A percentile compares a stretch with the other conserved stretches of the same genome.
phyloP scores from a whole-genome alignment of 2,797 vertebrate species.

The Megaceryle alcyon region DNA sequence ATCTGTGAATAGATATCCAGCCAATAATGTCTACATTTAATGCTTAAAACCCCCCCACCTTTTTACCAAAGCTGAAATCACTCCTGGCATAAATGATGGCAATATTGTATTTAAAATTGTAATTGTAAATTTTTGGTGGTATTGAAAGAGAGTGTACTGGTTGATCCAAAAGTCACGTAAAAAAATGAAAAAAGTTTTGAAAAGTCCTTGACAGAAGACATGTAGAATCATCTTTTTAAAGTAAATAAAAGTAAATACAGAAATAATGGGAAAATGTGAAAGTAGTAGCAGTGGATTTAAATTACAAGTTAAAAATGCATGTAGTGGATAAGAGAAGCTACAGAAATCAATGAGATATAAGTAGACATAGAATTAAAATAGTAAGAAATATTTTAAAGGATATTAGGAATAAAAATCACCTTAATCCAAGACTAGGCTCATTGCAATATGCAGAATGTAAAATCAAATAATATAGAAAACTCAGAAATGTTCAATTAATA shows the following conservation, averaged over 20 bases:
- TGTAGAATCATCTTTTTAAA: neutral
- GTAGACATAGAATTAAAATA: constrained; percentile 29
- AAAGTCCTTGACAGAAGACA: neutral
- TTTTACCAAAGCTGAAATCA: neutral
- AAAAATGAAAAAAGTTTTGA: neutral
- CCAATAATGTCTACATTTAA: neutral
- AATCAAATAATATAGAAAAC: constrained; percentile 20
- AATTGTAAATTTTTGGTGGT: neutral
- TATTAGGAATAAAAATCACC: constrained; percentile 2
- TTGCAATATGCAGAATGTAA: neutral
- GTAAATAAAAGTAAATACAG: constrained; percentile 2
- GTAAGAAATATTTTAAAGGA: neutral
- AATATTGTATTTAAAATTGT: neutral
- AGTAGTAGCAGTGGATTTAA: constrained; percentile 18
- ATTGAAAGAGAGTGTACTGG: neutral
- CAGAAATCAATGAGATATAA: neutral
- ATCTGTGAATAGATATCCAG: neutral
- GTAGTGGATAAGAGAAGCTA: neutral
- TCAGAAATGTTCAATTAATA: constrained; percentile 8
- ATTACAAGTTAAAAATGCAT: constrained; percentile 28
- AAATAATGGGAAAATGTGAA: neutral
- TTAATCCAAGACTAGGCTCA: neutral
- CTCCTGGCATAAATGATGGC: neutral
- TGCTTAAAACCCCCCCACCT: accelerated
- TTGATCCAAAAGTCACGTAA: neutral